phyloP scores from a whole-genome alignment of 37 sponge, comb jelly and placozoan species.

The Chondrosia reniformis region DNA sequence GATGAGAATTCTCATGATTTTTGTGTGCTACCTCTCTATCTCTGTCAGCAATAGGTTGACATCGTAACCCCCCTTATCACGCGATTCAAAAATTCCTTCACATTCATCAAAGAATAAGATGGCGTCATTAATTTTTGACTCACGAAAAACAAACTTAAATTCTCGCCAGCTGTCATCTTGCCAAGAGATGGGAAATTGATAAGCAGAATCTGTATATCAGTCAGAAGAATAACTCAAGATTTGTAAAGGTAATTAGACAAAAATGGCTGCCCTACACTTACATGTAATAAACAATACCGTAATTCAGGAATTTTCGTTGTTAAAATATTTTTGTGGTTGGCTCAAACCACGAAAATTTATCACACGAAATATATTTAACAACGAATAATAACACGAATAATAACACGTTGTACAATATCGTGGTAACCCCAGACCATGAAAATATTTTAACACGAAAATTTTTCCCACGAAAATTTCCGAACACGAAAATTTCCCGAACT shows the following conservation, averaged over 20 bases:
- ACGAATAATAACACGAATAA: too few relatives aligned
- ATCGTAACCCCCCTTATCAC: slow-evolving; percentile 78
- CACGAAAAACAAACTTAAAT: slow-evolving; percentile 87
- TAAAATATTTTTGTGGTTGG: too few relatives aligned
- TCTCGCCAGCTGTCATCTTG: slow-evolving; percentile 78
- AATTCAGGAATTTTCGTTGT: too few relatives aligned
- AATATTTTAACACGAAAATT: too few relatives aligned
- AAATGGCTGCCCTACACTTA: neutral
- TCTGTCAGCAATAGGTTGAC: slow-evolving; percentile 81
- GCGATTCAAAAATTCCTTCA: slow-evolving; percentile 82
- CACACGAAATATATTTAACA: too few relatives aligned
- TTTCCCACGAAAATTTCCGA: too few relatives aligned
- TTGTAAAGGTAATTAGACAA: neutral
- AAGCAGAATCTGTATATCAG: slow-evolving; percentile 53
- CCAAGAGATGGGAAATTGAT: slow-evolving; percentile 88
- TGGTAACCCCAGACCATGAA: too few relatives aligned
- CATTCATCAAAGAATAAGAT: slow-evolving; percentile 92
- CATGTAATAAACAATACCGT: neutral
- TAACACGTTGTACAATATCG: too few relatives aligned
- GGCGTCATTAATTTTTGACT: slow-evolving; percentile 90
- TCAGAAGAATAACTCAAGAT: neutral
- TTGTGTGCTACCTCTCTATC: slow-evolving; percentile 58
- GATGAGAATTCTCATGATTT: neutral
- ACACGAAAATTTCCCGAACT: too few relatives aligned
- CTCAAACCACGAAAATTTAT: too few relatives aligned